Evolutionary conservation across 2,888 invertebrate species (phyloP).

Genomic region (Eristalinus aeneus): DNA sequence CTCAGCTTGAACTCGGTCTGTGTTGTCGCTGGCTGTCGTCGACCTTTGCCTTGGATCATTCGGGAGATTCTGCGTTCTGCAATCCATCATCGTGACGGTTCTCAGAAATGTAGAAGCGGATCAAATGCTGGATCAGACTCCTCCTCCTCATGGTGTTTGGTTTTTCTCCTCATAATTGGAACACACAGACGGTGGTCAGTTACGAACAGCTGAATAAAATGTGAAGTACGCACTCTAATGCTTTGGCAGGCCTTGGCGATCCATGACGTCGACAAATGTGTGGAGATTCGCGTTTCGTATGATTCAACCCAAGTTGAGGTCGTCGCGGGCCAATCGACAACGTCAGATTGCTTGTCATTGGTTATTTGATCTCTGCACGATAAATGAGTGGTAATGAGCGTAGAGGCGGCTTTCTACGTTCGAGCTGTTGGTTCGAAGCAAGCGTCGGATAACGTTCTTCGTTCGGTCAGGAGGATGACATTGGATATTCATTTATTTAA

Average conservation of each 20-base stretch:
- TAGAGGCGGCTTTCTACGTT: not conserved
- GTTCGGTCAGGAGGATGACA: too few relatives aligned
- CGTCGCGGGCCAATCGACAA: not conserved
- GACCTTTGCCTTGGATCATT: constrained; percentile 54
- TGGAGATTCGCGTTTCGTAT: not conserved
- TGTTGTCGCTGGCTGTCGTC: constrained; percentile 49
- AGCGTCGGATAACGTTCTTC: not conserved
- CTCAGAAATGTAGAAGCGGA: not conserved
- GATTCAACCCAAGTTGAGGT: not conserved
- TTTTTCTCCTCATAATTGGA: too few relatives aligned
- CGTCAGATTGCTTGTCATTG: not conserved
- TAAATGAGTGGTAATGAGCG: not conserved
- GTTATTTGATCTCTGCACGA: not conserved
- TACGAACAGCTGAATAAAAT: not conserved
- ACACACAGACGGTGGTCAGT: not conserved
- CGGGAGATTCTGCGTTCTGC: constrained; percentile 10
- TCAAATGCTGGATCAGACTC: too few relatives aligned
- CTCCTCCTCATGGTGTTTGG: too few relatives aligned
- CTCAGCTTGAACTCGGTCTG: constrained; percentile 14
- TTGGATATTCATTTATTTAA: too few relatives aligned
- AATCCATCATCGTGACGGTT: not conserved
- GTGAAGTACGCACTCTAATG: not conserved
- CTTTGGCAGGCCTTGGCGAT: not conserved
- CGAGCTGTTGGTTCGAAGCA: not conserved
- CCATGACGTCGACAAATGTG: not conserved